Base-by-base conservation (phyloP, 2,113 vertebrate species). In the Rhinoderma darwinii region DNA sequence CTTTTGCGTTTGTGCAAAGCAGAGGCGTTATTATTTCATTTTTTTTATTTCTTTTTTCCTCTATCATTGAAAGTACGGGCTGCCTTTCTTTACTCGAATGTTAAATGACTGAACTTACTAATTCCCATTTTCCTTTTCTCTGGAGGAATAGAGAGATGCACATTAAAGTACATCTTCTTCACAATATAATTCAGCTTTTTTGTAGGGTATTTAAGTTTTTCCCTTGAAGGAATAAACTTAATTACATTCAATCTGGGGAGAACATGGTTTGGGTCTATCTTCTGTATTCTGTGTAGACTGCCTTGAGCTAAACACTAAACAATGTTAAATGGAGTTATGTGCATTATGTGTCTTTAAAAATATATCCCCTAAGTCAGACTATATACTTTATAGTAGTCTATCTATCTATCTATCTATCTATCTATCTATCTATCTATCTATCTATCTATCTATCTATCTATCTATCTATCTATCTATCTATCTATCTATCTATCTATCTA, bases 191-290 rank as follows among this genome's bases (percentile, higher is more conserved):
- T 70, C 41, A 74, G 39, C 18, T 32, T 37, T 76, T 47, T 74
- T 63, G 11, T 56, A 59, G 66, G 17, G 50, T n/a, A 75, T 82
- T 37, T 85, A 68, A 47, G 59, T 66, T 66, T 68, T 39, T 86
- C 32, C 56, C 84, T 79, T 86, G 56, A 79, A 86, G 84, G 84
- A 73, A 77, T 30, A 84, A 78, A 86, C 84, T 86, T 66, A 86
- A 83, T 83, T 83, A 83, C 81, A 83, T 66, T 83, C 63, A 83
- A 83, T 81, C 51, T 61, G 56, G 78, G 56, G 54, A 81, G 22
- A 81, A 61, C 54, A 35, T 74, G 68, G 15, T 44, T 75, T 75
- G 72, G 72, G 35, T 75, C 72, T 84, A 59, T 84, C 54, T 84
- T 56, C 83, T 37, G 35, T 18, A 59, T 75, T 43, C n/a, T 75